Base-by-base conservation (phyloP, 2,888 invertebrate genomes). In the Eilema griseolum region DNA sequence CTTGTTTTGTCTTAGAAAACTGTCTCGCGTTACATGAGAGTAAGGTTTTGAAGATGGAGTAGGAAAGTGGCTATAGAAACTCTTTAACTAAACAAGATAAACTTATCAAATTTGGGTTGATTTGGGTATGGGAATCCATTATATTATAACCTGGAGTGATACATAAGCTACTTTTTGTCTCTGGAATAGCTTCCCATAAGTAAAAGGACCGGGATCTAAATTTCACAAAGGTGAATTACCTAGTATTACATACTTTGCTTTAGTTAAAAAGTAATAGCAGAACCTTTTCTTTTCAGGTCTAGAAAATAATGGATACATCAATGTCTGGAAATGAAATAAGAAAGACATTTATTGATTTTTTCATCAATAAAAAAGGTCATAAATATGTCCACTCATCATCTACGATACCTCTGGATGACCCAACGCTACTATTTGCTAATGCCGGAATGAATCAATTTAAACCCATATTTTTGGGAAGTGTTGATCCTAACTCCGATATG, bases 391-490 rank as follows among this genome's bases (percentile, higher is more conserved):
- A 99, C 91, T 99, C 99, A 0, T 99, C 99, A 61, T 98, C 99
- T 59, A 99, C 99, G 26, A 98, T 99, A 87, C 99, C 99, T 0
- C 96, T 98, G 78, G 99, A 99, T 95, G 99, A 99, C 94, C 99
- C 99, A 31, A 99, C 99, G 0, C 95, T 99, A 71, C 96, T 99
- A 0, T 99, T 99, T 93, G 96, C 99, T 66, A 99, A 99, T 96
- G 99, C 99, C 77, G 99, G 99, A 67, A 99, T 99, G 99, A 99
- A 99, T 92, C 99, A 99, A 96, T 99, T 98, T 90, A 99, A 99
- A 91, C 99, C 99, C 0, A 98, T 99, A 82, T 99, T 99, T 93
- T 96, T 99, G 86, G 99, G 99, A 56, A 97, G 98, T 1, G 99
- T 97, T 0, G 99, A 99, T 93, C 99, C 99, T 1, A 98, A 98